Evolutionary conservation across 2,113 vertebrate genomes (phyloP).

Genomic region (Macaca fascicularis): DNA sequence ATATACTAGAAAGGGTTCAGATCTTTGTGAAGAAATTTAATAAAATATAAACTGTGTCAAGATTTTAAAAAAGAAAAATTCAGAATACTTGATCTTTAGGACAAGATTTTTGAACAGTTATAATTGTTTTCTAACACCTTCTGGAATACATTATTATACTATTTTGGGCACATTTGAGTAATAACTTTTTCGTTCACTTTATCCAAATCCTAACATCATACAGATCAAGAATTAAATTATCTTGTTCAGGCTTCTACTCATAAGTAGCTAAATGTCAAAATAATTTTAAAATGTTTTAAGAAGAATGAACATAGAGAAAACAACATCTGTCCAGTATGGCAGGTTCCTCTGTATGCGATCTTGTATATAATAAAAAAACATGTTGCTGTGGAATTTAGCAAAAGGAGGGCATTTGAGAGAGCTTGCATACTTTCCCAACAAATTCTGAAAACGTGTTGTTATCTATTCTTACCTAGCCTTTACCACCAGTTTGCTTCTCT

Average conservation of each 20-base stretch:
- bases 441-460: not conserved
- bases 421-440: not conserved
- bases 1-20: not conserved
- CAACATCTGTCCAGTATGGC: not conserved
- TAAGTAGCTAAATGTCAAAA: not conserved
- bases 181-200: conserved; percentile 14
- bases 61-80: not conserved
- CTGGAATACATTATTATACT: not conserved
- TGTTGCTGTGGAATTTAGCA: not conserved
- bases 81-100: not conserved
- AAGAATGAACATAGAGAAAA: conserved; percentile 20
- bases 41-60: not conserved
- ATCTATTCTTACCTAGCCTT: not conserved
- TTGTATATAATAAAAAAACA: not conserved
- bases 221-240: not conserved
- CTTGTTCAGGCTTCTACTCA: not conserved
- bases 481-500: not conserved
- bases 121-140: conserved; percentile 25
- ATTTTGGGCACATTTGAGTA: not conserved
- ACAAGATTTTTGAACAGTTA: not conserved
- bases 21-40: not conserved
- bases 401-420: not conserved
- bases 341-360: not conserved
- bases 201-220: not conserved
- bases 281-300: not conserved